A percentile compares a stretch with the other conserved stretches of the same genome.
phyloP scores from a whole-genome alignment of 1,140 invertebrate genomes.

The Cydia splendana region DNA sequence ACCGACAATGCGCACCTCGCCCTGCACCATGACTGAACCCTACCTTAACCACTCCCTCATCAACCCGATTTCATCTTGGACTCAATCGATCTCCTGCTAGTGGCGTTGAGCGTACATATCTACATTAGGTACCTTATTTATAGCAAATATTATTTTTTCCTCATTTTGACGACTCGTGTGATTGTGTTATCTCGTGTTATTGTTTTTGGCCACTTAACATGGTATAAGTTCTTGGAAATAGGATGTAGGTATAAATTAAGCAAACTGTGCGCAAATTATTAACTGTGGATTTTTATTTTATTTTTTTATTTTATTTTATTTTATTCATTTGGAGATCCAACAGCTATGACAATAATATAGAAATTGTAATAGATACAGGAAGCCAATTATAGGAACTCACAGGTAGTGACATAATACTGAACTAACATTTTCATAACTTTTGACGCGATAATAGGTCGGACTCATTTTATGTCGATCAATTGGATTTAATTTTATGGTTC shows the following conservation, averaged over 20 bases:
- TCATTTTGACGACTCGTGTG: no score
- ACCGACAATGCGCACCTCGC: slow-evolving; percentile 74
- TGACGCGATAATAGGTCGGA: no score
- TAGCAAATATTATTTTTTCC: no score
- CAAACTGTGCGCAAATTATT: background rate
- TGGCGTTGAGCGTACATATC: background rate
- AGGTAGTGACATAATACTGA: background rate
- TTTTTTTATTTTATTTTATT: background rate
- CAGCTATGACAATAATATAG: no score
- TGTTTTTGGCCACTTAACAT: no score
- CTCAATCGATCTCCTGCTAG: slow-evolving; percentile 5
- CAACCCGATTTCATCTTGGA: background rate
- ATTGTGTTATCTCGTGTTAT: no score
- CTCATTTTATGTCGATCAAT: background rate
- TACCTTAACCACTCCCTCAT: slow-evolving; percentile 13
- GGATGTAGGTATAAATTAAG: no score
- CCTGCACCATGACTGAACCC: slow-evolving; percentile 56
- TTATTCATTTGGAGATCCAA: no score
- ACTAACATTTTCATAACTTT: no score
- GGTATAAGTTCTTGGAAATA: no score
- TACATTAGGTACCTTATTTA: background rate
- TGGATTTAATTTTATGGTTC: background rate
- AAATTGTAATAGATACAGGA: no score
- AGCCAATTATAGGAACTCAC: no score
- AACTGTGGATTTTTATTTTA: background rate